Evolutionary conservation across 1,140 invertebrate species (phyloP).

Genomic region (Augochlora pura): DNA sequence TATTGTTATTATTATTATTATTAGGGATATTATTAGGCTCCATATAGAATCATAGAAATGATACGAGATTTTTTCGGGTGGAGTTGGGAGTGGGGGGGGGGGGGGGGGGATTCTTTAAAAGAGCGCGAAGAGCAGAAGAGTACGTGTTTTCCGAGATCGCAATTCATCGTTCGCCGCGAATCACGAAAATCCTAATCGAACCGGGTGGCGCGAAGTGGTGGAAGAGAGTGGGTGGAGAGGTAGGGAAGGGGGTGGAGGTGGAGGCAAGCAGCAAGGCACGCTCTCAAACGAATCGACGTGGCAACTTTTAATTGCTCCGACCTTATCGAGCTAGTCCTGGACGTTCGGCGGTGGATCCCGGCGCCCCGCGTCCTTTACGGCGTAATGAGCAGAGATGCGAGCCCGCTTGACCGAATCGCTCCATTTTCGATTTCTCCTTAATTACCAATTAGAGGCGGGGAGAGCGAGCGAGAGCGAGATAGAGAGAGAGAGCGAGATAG

Average conservation of each 20-base stretch:
- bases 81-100: too few species aligned
- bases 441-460: conserved; percentile 50
- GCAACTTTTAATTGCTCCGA: conserved; percentile 50
- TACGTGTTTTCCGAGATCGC: neutral
- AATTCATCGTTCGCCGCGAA: conserved; percentile 5
- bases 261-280: too few species aligned
- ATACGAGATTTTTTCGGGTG: too few species aligned
- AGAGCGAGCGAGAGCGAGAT: too few species aligned
- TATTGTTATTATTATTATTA: too few species aligned
- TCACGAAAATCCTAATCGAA: conserved; percentile 27
- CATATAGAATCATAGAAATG: too few species aligned
- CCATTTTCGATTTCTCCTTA: conserved; percentile 49
- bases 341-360: conserved; percentile 5
- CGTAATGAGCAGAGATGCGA: conserved; percentile 45
- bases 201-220: neutral
- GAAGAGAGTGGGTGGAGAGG: too few species aligned
- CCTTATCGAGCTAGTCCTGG: conserved; percentile 27
- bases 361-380: conserved; percentile 35
- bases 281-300: conserved; percentile 42
- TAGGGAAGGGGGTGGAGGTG: too few species aligned
- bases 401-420: conserved; percentile 47
- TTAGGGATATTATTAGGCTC: too few species aligned
- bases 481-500: too few species aligned
- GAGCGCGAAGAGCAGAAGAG: too few species aligned
- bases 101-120: too few species aligned